Conservation (phyloP, 2,888 invertebrate genomes). For the Macrophya annulata region DNA sequence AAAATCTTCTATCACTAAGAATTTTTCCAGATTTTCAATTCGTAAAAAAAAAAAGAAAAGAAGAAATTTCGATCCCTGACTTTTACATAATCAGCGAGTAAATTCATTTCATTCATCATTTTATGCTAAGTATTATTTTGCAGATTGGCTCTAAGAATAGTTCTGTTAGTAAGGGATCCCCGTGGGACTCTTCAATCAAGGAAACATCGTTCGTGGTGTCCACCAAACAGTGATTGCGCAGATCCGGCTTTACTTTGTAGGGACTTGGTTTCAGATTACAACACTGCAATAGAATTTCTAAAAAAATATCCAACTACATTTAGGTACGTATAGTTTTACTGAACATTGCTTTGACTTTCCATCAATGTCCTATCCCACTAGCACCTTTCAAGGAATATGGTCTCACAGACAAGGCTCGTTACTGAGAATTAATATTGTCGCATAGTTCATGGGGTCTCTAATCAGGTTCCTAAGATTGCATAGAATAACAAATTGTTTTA, state of each 20-base stretch:
- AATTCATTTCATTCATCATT: too few relatives aligned
- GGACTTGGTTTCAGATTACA: slow-evolving; percentile 92
- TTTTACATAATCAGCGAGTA: too few relatives aligned
- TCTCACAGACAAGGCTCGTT: too few relatives aligned
- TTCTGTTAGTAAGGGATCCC: slow-evolving; percentile 92
- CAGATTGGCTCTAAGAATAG: slow-evolving; percentile 88
- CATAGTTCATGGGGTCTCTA: too few relatives aligned
- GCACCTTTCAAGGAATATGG: too few relatives aligned
- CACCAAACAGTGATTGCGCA: slow-evolving; percentile 90
- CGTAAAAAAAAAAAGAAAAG: too few relatives aligned
- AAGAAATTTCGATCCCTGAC: too few relatives aligned
- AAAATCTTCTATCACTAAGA: too few relatives aligned
- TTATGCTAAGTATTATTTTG: slow-evolving; percentile 61
- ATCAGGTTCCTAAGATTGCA: background rate
- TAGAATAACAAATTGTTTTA: slow-evolving; percentile 75
- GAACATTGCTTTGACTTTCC: too few relatives aligned
- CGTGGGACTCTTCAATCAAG: slow-evolving; percentile 93
- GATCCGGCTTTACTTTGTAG: slow-evolving; percentile 89
- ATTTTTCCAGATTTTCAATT: too few relatives aligned
- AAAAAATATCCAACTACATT: slow-evolving; percentile 87
- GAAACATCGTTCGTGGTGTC: slow-evolving; percentile 90
- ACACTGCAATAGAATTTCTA: slow-evolving; percentile 86
- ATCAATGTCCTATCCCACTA: too few relatives aligned
- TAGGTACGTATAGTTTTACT: slow-evolving; percentile 81
- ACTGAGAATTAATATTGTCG: too few relatives aligned